A percentile compares a stretch with the other conserved stretches of the same genome.
phyloP scores from a whole-genome alignment of 2,113 vertebrate genomes.

The Triplophysa siluroides region DNA sequence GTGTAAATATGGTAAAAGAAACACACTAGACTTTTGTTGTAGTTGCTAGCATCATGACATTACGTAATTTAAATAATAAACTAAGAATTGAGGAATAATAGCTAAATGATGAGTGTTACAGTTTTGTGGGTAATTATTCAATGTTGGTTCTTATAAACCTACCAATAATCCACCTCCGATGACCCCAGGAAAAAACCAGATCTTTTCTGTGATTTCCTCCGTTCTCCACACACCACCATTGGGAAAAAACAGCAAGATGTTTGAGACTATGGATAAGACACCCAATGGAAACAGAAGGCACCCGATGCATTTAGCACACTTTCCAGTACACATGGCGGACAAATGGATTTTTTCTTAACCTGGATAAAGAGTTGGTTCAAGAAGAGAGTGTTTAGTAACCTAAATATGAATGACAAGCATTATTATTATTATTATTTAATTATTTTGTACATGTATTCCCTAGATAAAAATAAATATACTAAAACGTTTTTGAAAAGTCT shows the following conservation, averaged over 20 bases:
- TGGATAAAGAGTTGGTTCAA: neutral
- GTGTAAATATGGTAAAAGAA: too few relatives aligned
- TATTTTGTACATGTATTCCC: too few relatives aligned
- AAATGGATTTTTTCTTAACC: neutral
- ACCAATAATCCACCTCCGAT: slow-evolving; percentile 74
- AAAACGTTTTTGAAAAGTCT: too few relatives aligned
- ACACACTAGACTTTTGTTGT: too few relatives aligned
- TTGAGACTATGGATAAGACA: slow-evolving; percentile 64
- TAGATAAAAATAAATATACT: too few relatives aligned
- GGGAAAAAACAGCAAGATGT: slow-evolving; percentile 72
- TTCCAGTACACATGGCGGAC: slow-evolving; percentile 17
- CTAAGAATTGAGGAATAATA: too few relatives aligned
- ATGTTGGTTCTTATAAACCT: slow-evolving; percentile 48
- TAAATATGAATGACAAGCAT: neutral
- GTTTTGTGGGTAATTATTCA: neutral
- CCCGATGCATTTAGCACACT: neutral
- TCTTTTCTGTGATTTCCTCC: slow-evolving; percentile 65
- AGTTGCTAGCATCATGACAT: too few relatives aligned
- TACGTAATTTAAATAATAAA: too few relatives aligned
- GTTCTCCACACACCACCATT: slow-evolving; percentile 64
- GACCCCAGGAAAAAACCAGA: slow-evolving; percentile 75
- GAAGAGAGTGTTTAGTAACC: neutral
- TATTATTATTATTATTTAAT: neutral
- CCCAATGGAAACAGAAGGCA: slow-evolving; percentile 63
- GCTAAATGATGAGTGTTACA: too few relatives aligned